These are phyloP conservation scores for Epizoanthus illoricatus DNA, from an alignment of 92 coral and sea anemone genomes.

Conservation along the genomic window DNA sequence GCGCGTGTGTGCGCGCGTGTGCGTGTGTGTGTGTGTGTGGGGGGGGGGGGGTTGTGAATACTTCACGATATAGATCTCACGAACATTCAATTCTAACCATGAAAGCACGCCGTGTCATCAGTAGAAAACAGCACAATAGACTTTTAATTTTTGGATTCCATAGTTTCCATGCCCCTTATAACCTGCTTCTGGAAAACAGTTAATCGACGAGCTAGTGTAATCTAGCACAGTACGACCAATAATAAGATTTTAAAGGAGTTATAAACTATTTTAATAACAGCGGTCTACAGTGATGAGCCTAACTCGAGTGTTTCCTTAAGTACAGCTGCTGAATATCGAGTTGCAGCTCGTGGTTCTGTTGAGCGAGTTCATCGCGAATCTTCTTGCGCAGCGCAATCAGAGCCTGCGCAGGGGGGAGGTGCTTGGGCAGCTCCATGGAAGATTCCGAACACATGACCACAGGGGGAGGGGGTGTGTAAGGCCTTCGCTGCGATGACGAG, in stretches of 20 bases:
- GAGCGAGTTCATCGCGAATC: constrained; percentile 76
- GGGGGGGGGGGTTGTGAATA: no score
- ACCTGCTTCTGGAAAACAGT: no score
- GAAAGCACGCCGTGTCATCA: no score
- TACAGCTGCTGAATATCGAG: constrained; percentile 83
- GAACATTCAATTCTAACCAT: no score
- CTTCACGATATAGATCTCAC: no score
- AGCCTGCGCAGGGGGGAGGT: constrained; percentile 79
- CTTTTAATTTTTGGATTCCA: no score
- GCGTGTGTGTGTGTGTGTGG: no score
- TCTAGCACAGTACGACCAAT: not conserved
- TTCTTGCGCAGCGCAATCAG: constrained; percentile 68
- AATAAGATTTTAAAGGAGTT: not conserved
- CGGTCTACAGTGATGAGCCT: not conserved
- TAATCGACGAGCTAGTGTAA: not conserved
- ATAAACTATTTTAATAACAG: not conserved
- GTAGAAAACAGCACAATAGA: no score
- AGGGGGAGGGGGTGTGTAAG: constrained; percentile 46
- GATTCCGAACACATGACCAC: constrained; percentile 52
- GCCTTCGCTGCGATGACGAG: constrained; percentile 43
- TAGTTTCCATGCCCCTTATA: no score
- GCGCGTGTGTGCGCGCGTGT: no score
- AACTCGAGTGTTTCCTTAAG: constrained; percentile 56
- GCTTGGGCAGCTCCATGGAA: constrained; percentile 61
- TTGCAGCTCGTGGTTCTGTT: constrained; percentile 74